These are phyloP conservation scores for Agapostemon virescens DNA, from an alignment of 2,888 invertebrate species.

Conservation along the genomic window DNA sequence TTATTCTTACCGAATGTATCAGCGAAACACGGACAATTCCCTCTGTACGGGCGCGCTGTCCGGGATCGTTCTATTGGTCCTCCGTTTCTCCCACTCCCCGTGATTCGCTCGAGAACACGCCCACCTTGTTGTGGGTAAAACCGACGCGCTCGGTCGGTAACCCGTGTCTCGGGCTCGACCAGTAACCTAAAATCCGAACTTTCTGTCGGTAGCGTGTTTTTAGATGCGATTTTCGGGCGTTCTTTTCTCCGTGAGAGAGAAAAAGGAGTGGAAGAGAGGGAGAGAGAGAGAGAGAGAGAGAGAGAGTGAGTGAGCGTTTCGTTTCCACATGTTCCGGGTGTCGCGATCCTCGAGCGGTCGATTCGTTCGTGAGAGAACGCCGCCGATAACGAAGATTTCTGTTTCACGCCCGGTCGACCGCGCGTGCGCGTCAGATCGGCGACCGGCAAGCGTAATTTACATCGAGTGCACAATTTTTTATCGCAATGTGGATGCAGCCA, in stretches of 20 bases:
- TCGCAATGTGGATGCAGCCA: conserved; percentile 29
- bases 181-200: conserved; percentile 18
- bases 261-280: not conserved
- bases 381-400: not conserved
- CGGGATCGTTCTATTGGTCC: not conserved
- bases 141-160: not conserved
- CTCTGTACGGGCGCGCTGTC: not conserved
- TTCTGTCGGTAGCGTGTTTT: conserved; percentile 17
- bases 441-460: conserved; percentile 4
- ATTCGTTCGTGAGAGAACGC: not conserved
- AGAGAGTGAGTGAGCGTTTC: not conserved
- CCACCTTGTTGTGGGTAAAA: not conserved
- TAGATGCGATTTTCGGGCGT: not conserved
- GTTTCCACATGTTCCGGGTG: conserved; percentile 2
- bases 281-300: not conserved
- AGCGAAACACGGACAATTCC: not conserved
- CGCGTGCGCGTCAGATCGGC: conserved; percentile 28
- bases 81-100: not conserved
- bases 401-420: not conserved
- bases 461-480: conserved; percentile 46
- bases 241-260: not conserved
- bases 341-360: conserved; percentile 7
- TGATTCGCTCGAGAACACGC: not conserved
- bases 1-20: not conserved
- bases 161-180: not conserved